Conservation (phyloP, 2,888 invertebrate species). For the Galeopsomyia nigrocyanea region DNA sequence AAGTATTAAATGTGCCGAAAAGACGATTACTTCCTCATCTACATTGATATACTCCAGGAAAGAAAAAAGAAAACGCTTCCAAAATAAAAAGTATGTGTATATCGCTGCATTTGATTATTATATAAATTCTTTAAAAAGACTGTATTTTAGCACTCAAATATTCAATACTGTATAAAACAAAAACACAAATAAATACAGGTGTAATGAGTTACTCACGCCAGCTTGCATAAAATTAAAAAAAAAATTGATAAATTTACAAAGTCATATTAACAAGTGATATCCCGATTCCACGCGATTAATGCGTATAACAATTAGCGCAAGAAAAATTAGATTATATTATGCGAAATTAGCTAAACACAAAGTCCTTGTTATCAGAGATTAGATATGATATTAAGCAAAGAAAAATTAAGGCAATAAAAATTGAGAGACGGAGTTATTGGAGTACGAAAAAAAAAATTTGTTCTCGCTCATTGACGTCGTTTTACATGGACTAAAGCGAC, state of each 20-base stretch:
- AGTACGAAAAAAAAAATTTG: conserved; percentile 1
- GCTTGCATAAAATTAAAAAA: no score
- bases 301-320: no score
- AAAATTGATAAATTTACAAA: no score
- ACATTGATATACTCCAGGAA: conserved; percentile 26
- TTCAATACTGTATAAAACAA: conserved; percentile 13
- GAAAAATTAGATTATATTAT: no score
- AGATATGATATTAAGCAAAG: conserved; percentile 1
- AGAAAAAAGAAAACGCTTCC: conserved; percentile 26
- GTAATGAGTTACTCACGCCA: no score
- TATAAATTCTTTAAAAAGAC: conserved; percentile 27
- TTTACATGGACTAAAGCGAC: conserved; percentile 36
- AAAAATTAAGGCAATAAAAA: background rate
- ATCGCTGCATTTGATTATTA: conserved; percentile 9
- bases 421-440: background rate
- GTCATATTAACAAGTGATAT: no score
- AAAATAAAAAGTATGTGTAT: conserved; percentile 20
- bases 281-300: no score
- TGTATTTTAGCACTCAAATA: conserved; percentile 30
- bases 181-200: background rate
- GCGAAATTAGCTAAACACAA: no score
- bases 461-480: conserved; percentile 23
- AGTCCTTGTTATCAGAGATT: background rate
- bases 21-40: conserved; percentile 17
- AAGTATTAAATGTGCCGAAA: conserved; percentile 34